Evolutionary conservation across 1,140 invertebrate genomes (phyloP), one percentile per base, ranked within the genome.

Genomic region (Anoplolepis gracilipes): DNA sequence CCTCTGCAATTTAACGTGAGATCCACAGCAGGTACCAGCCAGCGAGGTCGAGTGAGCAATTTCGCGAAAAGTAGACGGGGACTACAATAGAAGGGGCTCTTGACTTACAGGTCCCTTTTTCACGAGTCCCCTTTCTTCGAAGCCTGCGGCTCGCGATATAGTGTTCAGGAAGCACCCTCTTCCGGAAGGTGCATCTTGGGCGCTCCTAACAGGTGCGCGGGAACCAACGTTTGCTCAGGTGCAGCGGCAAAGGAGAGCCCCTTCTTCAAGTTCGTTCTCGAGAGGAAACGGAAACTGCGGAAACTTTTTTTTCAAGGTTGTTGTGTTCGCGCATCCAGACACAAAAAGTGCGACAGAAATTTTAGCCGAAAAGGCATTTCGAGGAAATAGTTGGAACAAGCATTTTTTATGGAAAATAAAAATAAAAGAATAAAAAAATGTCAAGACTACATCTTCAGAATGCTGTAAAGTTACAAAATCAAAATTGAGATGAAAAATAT

Each of bases 201-300:
- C 4, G 46, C 0, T 8, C 28, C 59, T 42, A 57, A 70, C 59
- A 85, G 82, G 86, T 84, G 69, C 62, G 61, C 69, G 57, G 57
- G 57, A 64, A 75, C 25, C 42, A 87, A 49, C 75, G 82, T 88
- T 88, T 88, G 82, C 30, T 76, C 86, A 88, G 82, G 75, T 88
- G 86, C 42, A 28, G 2, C 36, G 19, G 25, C 30, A 46, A 46
- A 49, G 46, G 5, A 19, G 6, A n/a, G 53, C 1, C 5, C 30
- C 8, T 28, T 39, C 13, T n/a, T 53, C 30, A 46, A 19, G 67
- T 69, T 70, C 16, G 6, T 70, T 36, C 36, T 19, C 16, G 16
- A 33, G 61, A 33, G 62, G 25, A 46, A 25, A n/a, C 6, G 19
- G 8, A 19, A 13, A 53, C n/a, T 13, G 13, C 61, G 4, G 5